Conservation (phyloP, 1,140 invertebrate genomes). For the Schlechtendalia chinensis region DNA sequence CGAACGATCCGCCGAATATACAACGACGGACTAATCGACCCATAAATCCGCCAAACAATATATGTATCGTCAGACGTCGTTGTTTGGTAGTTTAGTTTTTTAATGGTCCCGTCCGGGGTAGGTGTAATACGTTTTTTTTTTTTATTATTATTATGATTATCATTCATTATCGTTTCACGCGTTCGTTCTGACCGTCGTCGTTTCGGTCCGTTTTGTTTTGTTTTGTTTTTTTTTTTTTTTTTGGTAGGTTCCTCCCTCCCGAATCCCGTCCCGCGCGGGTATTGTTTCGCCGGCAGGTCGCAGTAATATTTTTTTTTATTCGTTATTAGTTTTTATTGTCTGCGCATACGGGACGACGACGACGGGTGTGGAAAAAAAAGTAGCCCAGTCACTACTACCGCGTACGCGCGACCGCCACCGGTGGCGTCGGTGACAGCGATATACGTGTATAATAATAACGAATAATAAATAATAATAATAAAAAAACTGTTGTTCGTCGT, state of each 20-base stretch:
- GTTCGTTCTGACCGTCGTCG: conserved; percentile 16
- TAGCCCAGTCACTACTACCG: conserved; percentile 29
- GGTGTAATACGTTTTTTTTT: neutral
- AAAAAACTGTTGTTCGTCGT: conserved; percentile 44
- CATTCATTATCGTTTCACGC: neutral
- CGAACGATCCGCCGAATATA: no score
- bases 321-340: no score
- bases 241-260: no score
- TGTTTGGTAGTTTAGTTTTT: no score
- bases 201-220: neutral
- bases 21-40: conserved; percentile 47
- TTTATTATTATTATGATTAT: no score
- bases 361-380: conserved; percentile 11
- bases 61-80: neutral
- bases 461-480: conserved; percentile 5
- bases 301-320: no score
- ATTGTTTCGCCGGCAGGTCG: no score
- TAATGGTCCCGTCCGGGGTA: neutral
- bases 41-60: conserved; percentile 47
- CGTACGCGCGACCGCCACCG: neutral
- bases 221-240: conserved; percentile 8
- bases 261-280: neutral
- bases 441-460: neutral
- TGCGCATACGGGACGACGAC: no score
- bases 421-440: neutral